Base-by-base conservation (phyloP, 2,888 invertebrate genomes). In the Polyploca ridens region DNA sequence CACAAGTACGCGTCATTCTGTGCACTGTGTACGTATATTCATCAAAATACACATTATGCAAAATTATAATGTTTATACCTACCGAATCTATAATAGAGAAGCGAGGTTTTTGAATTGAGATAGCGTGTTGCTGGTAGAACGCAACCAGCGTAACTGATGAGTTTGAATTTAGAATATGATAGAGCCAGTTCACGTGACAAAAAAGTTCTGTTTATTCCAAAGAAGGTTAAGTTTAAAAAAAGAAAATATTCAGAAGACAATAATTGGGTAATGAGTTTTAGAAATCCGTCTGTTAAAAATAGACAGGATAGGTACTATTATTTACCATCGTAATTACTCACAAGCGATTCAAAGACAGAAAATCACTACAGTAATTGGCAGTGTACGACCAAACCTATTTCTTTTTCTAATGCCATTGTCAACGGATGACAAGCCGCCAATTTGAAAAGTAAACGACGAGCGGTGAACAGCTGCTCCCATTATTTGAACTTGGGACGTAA, bases 401-500 rank as follows among this genome's bases (percentile, higher is more conserved):
- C 16, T 54, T 77, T 78, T 82, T 73, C 72, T 73, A 72, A 69
- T 64, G 59, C 70, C 63, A 66, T 65, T 69, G 75, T 73, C 70
- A 76, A 69, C 69, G 67, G 69, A 64, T 73, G 73, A 75, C 75
- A 73, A 69, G 65, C 69, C 70, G 73, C 62, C 73, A 70, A 69
- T 72, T 68, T 66, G 72, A 76, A 73, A 68, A 19, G 54, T 54
- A 54, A 54, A 54, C 19, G 54, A 54, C 70, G 75, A 66, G 72
- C 70, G 72, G 62, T 76, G 73, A 80, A 82, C 90, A 90, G 88
- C 92, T 91, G 93, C 90, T 85, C 79, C 80, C 81, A 83, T 83
- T 85, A 87, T 91, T 90, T 89, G 89, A 90, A 89, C 87, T 89
- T 89, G 85, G 84, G 82, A 86, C 82, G 81, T 84, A 91, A 91